A percentile compares a stretch with the other conserved stretches of the same genome.
Conservation (phyloP, 2,888 invertebrate species). For the Erebia epiphron region DNA sequence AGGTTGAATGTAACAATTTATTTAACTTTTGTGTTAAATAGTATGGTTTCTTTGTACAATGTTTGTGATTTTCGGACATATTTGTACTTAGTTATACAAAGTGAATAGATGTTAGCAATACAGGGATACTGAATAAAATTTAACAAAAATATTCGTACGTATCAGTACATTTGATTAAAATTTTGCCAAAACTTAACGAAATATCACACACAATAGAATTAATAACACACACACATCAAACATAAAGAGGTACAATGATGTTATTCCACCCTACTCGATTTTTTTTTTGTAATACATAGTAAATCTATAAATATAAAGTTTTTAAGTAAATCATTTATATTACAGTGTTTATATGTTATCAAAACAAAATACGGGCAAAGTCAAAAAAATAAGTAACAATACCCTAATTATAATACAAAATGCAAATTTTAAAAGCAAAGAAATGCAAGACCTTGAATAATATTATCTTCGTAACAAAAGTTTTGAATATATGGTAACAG, state of each 20-base stretch:
- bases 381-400: too few relatives aligned
- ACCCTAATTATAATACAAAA: background rate
- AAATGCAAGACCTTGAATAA: background rate
- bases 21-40: too few relatives aligned
- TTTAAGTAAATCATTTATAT: too few relatives aligned
- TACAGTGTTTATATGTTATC: too few relatives aligned
- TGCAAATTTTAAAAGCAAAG: background rate
- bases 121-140: background rate
- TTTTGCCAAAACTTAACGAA: background rate
- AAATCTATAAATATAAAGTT: too few relatives aligned
- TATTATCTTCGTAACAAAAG: background rate
- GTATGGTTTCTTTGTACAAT: slow-evolving; percentile 31
- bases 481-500: background rate
- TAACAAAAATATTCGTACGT: background rate
- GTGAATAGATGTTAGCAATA: background rate
- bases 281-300: too few relatives aligned
- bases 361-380: too few relatives aligned
- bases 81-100: background rate
- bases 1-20: too few relatives aligned
- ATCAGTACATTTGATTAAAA: background rate
- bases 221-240: background rate
- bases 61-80: slow-evolving; percentile 1
- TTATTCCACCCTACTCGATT: background rate
- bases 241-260: background rate
- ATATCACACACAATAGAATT: background rate